A percentile compares a stretch with the other conserved stretches of the same genome.
Evolutionary conservation across 2,797 vertebrate genomes (phyloP).

Genomic region (Nannoperca obscura): DNA sequence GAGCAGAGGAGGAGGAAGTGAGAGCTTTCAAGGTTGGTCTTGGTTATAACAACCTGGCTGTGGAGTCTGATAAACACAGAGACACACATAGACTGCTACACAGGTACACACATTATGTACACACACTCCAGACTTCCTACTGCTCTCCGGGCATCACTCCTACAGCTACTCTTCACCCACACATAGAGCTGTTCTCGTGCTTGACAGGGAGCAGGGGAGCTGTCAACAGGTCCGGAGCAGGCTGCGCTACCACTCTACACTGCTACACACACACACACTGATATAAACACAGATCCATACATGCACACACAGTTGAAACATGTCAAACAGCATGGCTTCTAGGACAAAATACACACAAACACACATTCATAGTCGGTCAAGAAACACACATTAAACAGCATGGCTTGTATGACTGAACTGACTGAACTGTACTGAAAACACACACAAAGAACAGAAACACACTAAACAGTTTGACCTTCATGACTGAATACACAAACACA

Average conservation of each 20-base stretch:
- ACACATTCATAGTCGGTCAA: conserved; percentile 36
- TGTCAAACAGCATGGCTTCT: conserved; percentile 61
- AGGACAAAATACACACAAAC: conserved; percentile 66
- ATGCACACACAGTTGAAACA: conserved; percentile 56
- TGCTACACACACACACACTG: conserved; percentile 32
- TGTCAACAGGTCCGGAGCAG: conserved; percentile 75
- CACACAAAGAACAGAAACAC: conserved; percentile 53
- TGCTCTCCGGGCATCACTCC: conserved; percentile 63
- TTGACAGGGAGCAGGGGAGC: conserved; percentile 81
- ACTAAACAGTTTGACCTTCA: conserved; percentile 56
- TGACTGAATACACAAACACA: conserved; percentile 61
- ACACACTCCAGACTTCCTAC: conserved; percentile 43
- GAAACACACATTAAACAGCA: conserved; percentile 51
- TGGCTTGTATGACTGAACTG: conserved; percentile 24
- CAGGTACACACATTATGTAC: conserved; percentile 7
- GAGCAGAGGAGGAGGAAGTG: conserved; percentile 19
- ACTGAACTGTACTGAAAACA: conserved; percentile 35
- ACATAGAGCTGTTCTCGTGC: conserved; percentile 76
- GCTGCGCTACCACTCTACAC: conserved; percentile 51
- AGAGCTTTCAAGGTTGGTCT: conserved; percentile 47
- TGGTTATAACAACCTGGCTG: conserved; percentile 46
- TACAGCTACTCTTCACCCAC: conserved; percentile 76
- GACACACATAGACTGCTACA: conserved; percentile 19
- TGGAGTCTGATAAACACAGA: conserved; percentile 55
- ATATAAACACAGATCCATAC: conserved; percentile 65